Conservation (phyloP, 2,113 vertebrate genomes). For the Catharus minimus region DNA sequence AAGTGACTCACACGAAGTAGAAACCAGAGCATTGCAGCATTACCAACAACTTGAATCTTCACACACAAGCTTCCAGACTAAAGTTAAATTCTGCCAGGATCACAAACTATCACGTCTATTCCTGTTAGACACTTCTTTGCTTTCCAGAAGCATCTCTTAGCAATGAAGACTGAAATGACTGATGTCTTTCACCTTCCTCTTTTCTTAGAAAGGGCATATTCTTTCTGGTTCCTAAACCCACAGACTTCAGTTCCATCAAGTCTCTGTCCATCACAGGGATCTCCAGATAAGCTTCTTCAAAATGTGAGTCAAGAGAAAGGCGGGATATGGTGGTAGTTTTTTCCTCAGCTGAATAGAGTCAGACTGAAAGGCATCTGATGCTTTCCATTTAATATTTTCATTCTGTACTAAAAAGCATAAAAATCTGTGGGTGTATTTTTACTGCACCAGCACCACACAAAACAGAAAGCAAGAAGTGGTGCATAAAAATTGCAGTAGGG, state of each 20-base stretch:
- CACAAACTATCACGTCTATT: not conserved
- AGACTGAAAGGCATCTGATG: not conserved
- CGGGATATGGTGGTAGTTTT: not conserved
- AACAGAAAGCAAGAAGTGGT: not conserved
- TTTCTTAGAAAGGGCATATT: not conserved
- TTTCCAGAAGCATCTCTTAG: not conserved
- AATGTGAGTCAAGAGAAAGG: not conserved
- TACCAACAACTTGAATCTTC: not conserved
- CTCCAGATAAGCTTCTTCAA: not conserved
- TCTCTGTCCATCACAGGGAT: not conserved
- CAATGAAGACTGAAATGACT: not conserved
- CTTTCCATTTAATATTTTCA: not conserved
- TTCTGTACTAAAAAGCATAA: not conserved
- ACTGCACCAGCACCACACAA: not conserved
- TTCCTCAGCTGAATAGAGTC: not conserved
- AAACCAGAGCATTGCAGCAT: not conserved
- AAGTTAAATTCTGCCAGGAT: not conserved
- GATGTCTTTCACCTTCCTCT: not conserved
- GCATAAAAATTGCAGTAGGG: not conserved
- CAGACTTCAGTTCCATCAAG: not conserved
- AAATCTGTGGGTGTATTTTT: not conserved
- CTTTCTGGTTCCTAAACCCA: not conserved
- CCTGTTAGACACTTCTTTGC: not conserved
- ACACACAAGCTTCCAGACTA: not conserved
- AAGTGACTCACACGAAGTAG: not conserved